These are phyloP conservation scores for Vanessa cardui DNA, from an alignment of 2,888 invertebrate species.

Conservation along the genomic window DNA sequence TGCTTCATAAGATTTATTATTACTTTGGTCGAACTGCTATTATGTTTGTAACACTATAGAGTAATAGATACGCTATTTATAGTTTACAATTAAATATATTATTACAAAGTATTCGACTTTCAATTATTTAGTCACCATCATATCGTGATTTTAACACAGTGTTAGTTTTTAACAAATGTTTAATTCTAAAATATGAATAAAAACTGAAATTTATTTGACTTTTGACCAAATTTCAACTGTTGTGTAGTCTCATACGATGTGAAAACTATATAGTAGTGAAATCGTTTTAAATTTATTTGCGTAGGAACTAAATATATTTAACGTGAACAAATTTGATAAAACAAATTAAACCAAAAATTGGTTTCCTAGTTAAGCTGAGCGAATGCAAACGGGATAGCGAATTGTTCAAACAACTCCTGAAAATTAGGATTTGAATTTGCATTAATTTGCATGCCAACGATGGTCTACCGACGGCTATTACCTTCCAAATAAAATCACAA, in stretches of 20 bases:
- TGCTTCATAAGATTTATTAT: slow-evolving; percentile 25
- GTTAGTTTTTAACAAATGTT: too few relatives aligned
- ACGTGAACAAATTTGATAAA: slow-evolving; percentile 20
- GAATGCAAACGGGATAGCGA: slow-evolving; percentile 40
- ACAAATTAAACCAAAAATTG: slow-evolving; percentile 37
- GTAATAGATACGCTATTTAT: too few relatives aligned
- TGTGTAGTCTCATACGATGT: too few relatives aligned
- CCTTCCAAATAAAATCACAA: slow-evolving; percentile 27
- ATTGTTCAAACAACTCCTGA: slow-evolving; percentile 44
- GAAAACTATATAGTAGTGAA: too few relatives aligned
- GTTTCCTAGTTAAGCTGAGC: slow-evolving; percentile 36
- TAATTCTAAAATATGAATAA: too few relatives aligned
- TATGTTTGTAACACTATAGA: too few relatives aligned
- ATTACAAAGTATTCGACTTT: too few relatives aligned
- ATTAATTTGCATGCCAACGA: slow-evolving; percentile 42
- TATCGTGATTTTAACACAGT: too few relatives aligned
- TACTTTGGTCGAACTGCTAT: background rate
- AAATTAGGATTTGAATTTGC: slow-evolving; percentile 44
- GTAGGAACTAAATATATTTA: slow-evolving; percentile 6
- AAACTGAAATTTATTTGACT: too few relatives aligned
- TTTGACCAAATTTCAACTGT: too few relatives aligned
- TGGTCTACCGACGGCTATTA: slow-evolving; percentile 36
- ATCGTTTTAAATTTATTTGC: background rate
- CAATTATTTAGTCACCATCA: too few relatives aligned
- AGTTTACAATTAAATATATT: too few relatives aligned